Evolutionary conservation across 2,797 vertebrate genomes (phyloP).

Genomic region (Catamblyrhynchus diadema): DNA sequence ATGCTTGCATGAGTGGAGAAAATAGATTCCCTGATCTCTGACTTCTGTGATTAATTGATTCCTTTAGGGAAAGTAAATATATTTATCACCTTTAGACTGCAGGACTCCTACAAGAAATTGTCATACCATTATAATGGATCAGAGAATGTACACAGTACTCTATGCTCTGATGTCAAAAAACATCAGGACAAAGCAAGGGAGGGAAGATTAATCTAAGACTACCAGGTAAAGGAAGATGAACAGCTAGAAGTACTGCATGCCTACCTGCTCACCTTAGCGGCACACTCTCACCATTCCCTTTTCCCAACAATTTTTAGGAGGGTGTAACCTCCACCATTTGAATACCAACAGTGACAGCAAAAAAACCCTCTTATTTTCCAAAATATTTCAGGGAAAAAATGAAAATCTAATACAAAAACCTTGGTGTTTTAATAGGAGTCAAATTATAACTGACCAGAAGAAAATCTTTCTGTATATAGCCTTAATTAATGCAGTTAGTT

Average conservation of each 20-base stretch:
- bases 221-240: not conserved
- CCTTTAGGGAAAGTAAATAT: conserved; percentile 32
- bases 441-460: not conserved
- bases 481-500: not conserved
- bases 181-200: not conserved
- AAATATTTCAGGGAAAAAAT: not conserved
- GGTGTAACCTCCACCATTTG: not conserved
- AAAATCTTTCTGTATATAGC: not conserved
- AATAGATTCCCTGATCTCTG: conserved; percentile 15
- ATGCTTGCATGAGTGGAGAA: not conserved
- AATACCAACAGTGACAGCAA: not conserved
- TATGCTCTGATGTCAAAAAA: not conserved
- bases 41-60: conserved; percentile 15
- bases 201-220: not conserved
- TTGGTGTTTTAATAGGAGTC: not conserved
- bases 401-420: not conserved
- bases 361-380: not conserved
- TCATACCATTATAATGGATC: not conserved
- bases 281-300: not conserved
- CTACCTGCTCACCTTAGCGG: not conserved
- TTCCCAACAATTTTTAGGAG: not conserved
- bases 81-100: conserved; percentile 15
- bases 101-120: not conserved
- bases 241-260: accelerated
- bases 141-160: not conserved